These are phyloP conservation scores for Chrysolina oricalcia DNA, from an alignment of 2,888 invertebrate species.

Conservation along the genomic window DNA sequence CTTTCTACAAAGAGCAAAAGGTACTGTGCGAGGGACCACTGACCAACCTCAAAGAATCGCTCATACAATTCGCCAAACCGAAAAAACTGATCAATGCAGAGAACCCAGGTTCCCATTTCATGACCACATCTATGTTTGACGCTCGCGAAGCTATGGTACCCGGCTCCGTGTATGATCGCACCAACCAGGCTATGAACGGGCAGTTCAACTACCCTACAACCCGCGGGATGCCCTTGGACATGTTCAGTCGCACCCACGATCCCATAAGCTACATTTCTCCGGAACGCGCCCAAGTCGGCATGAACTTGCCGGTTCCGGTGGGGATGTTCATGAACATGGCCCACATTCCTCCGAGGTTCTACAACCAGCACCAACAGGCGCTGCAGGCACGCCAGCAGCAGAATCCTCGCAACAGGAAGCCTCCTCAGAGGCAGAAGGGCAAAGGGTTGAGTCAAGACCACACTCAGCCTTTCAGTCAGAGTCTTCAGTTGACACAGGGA, in stretches of 20 bases:
- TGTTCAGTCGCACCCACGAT: constrained; percentile 85
- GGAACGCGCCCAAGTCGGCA: constrained; percentile 84
- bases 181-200: constrained; percentile 67
- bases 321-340: constrained; percentile 96
- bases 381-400: constrained; percentile 75
- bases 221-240: constrained; percentile 73
- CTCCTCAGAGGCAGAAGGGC: constrained; percentile 46
- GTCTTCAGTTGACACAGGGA: constrained; percentile 82
- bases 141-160: constrained; percentile 96
- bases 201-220: constrained; percentile 51
- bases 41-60: constrained; percentile 96
- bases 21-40: constrained; percentile 98
- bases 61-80: constrained; percentile 97
- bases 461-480: constrained; percentile 76
- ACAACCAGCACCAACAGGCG: constrained; percentile 83
- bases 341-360: constrained; percentile 83
- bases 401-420: constrained; percentile 60
- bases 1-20: constrained; percentile 97
- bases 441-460: constrained; percentile 68
- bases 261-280: constrained; percentile 95
- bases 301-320: constrained; percentile 92
- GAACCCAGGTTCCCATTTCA: constrained; percentile 97
- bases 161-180: constrained; percentile 93
- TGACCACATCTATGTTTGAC: constrained; percentile 98
- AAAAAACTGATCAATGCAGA: constrained; percentile 95